Base-by-base conservation (phyloP, 1,140 invertebrate genomes). In the Drosophila subpulchrella region DNA sequence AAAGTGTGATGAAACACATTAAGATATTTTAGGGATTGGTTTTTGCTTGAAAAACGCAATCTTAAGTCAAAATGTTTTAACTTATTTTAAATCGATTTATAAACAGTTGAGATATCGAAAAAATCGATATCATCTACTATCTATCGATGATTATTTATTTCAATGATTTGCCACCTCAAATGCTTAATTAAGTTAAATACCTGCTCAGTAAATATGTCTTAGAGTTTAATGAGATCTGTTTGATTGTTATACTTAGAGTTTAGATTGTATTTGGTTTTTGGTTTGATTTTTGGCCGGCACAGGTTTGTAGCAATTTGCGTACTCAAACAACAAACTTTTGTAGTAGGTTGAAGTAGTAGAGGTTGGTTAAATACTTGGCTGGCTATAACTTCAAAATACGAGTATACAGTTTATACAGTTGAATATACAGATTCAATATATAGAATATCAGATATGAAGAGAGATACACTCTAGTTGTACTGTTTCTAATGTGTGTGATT, bases 351-450 rank as follows among this genome's bases (percentile, higher is more conserved):
- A 71, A 50, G 68, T 71, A 71, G 68, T 71, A 71, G 68, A 71
- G 65, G 65, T 71, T 71, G 66, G 71, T 79, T 86, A 86, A 83
- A 86, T 68, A 67, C 61, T 59, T 77, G 83, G 84, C 83, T 86
- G 83, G 83, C 83, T 86, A 86, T 89, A 86, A 83, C 83, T 86
- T 86, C 83, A 86, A 86, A 83, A 86, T 86, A 85, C 81, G 81
- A 77, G 63, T 85, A 71, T 71, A 86, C 79, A 77, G 56, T 86
- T 88, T 86, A 88, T 88, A 86, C 79, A 88, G 58, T 75, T 84
- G 57, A 51, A 75, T 47, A 83, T 78, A 72, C 65, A 76, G 56
- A 63, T 81, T 58, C 47, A 63, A 81, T 76, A 63, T 59, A 66
- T 61, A 63, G 54, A 55, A 51, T 55, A 77, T 62, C 63, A 75